Percentiles rank a stretch among this genome's conserved stretches.
phyloP scores from a whole-genome alignment of 2,888 invertebrate genomes.

The Calliphora vomitoria region DNA sequence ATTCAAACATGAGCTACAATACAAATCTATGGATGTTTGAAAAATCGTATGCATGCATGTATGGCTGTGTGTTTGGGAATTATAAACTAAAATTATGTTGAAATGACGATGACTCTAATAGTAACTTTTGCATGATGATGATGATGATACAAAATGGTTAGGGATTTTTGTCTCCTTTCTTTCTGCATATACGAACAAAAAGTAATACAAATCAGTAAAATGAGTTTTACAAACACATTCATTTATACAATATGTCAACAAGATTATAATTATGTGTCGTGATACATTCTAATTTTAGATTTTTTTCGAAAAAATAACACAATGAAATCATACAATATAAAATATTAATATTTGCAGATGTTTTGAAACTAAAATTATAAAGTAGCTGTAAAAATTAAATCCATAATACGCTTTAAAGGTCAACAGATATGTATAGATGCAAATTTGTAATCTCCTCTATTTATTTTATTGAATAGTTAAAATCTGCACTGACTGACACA shows the following conservation, averaged over 20 bases:
- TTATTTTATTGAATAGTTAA: background rate
- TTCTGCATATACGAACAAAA: background rate
- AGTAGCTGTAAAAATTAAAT: background rate
- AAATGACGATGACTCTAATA: background rate
- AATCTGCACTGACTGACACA: background rate
- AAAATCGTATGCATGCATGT: background rate
- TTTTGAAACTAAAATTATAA: background rate
- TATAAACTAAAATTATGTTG: slow-evolving; percentile 3
- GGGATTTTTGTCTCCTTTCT: background rate
- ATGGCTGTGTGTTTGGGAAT: background rate
- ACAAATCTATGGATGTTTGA: background rate
- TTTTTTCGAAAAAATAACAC: background rate
- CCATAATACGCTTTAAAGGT: background rate
- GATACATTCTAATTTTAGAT: background rate
- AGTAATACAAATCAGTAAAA: slow-evolving; percentile 13
- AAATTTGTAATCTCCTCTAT: background rate
- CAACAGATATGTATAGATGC: background rate
- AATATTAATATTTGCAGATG: background rate
- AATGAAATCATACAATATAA: background rate
- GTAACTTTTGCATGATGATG: background rate
- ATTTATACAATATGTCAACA: slow-evolving; percentile 1
- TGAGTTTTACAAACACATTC: background rate
- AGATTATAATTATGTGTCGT: background rate
- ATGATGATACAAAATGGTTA: background rate
- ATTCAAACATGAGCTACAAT: background rate